Percentiles rank a stretch among this genome's conserved stretches.
These are phyloP conservation scores for Colinus virginianus DNA, from an alignment of 2,113 vertebrate genomes.

Conservation along the genomic window DNA sequence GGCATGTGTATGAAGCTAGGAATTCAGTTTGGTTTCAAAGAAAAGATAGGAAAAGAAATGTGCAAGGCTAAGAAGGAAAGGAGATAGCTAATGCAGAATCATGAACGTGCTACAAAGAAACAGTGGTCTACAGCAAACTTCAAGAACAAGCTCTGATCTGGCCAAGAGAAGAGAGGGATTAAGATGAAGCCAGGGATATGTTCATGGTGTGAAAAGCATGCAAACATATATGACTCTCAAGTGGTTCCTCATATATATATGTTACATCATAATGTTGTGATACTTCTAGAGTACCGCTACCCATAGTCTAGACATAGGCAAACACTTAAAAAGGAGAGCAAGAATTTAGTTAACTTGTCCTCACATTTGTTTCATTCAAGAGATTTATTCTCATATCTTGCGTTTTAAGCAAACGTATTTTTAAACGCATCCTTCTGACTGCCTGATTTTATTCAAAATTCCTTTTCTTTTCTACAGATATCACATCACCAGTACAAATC, in stretches of 20 bases:
- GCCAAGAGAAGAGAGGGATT: background rate
- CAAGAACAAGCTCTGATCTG: background rate
- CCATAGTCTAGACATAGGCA: background rate
- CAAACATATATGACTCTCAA: background rate
- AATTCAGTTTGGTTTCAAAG: slow-evolving; percentile 36
- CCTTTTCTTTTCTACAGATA: slow-evolving; percentile 15
- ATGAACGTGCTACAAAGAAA: background rate
- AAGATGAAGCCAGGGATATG: background rate
- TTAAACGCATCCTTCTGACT: background rate
- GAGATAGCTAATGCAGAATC: background rate
- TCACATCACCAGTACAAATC: background rate
- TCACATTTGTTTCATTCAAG: background rate
- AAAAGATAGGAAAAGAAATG: background rate
- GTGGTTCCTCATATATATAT: background rate
- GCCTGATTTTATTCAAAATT: background rate
- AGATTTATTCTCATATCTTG: background rate
- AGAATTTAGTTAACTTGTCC: background rate
- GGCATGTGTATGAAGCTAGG: background rate
- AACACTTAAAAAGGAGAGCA: background rate
- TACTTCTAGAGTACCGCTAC: background rate
- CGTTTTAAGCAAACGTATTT: background rate
- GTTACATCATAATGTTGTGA: background rate
- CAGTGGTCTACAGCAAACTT: background rate
- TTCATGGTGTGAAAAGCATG: background rate
- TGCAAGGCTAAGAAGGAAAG: background rate